phyloP scores from a whole-genome alignment of 2,888 invertebrate species.

The Drosophila infuscata region DNA sequence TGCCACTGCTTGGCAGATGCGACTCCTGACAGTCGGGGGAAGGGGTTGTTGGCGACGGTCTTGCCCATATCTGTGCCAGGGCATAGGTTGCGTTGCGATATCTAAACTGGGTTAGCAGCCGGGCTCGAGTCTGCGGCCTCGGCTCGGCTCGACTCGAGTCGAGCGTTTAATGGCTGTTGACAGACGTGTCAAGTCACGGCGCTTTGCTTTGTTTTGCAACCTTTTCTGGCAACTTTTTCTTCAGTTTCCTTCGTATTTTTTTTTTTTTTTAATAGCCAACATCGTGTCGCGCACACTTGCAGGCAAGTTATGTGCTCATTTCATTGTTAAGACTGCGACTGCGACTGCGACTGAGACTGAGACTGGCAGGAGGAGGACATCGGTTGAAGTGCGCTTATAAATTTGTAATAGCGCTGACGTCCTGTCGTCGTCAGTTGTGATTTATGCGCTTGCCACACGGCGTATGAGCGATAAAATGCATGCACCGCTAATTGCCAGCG shows the following conservation, averaged over 20 bases:
- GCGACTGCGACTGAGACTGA: slow-evolving; percentile 4
- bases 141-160: slow-evolving; percentile 15
- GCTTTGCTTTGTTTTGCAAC: slow-evolving; percentile 56
- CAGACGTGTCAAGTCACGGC: slow-evolving; percentile 78
- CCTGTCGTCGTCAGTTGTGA: slow-evolving; percentile 27
- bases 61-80: slow-evolving; percentile 66
- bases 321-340: slow-evolving; percentile 46
- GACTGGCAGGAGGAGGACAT: slow-evolving; percentile 17
- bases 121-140: slow-evolving; percentile 46
- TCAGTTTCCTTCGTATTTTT: background rate
- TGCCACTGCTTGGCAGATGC: slow-evolving; percentile 52
- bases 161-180: slow-evolving; percentile 82
- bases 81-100: slow-evolving; percentile 57
- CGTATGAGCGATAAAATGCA: slow-evolving; percentile 62
- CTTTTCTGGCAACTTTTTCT: slow-evolving; percentile 34
- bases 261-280: slow-evolving; percentile 68
- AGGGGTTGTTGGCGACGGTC: slow-evolving; percentile 4
- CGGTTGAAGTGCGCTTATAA: slow-evolving; percentile 74
- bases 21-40: slow-evolving; percentile 26
- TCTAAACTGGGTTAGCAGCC: slow-evolving; percentile 77
- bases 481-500: slow-evolving; percentile 59
- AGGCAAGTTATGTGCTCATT: slow-evolving; percentile 73
- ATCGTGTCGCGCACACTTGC: slow-evolving; percentile 54
- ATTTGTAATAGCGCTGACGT: slow-evolving; percentile 71
- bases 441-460: slow-evolving; percentile 39